phyloP scores from a whole-genome alignment of 1,140 invertebrate species.

The Heterodera schachtii region DNA sequence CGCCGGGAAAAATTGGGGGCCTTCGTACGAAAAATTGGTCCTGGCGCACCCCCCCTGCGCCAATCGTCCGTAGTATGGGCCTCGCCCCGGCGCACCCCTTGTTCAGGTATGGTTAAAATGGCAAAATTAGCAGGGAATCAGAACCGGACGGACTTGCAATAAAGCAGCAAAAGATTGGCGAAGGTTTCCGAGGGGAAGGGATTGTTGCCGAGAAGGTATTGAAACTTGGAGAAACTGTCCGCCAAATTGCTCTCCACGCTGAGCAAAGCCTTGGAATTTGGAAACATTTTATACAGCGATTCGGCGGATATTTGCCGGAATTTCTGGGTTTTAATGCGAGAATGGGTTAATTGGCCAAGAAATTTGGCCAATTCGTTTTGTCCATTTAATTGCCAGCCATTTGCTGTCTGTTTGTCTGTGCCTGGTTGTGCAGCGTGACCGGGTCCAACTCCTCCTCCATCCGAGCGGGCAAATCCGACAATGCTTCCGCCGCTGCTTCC shows the following conservation, averaged over 20 bases:
- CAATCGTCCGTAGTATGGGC: no score
- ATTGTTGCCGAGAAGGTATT: constrained; percentile 92
- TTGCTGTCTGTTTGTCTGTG: constrained; percentile 67
- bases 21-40: no score
- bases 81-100: no score
- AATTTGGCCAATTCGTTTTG: no score
- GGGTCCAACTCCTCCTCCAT: constrained; percentile 96
- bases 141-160: constrained; percentile 80
- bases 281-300: background rate
- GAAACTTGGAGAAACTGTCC: constrained; percentile 93
- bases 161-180: constrained; percentile 88
- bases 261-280: constrained; percentile 71
- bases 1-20: no score
- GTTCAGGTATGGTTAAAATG: no score
- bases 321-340: no score
- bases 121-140: background rate
- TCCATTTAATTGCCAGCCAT: no score
- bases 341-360: no score
- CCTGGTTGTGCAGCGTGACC: constrained; percentile 95
- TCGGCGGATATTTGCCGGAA: background rate
- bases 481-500: constrained; percentile 85
- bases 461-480: constrained; percentile 93
- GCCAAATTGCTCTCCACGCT: constrained; percentile 86
- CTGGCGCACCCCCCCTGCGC: no score
- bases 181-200: constrained; percentile 97